Evolutionary conservation across 2,888 invertebrate species (phyloP).

Genomic region (Melieria picta): DNA sequence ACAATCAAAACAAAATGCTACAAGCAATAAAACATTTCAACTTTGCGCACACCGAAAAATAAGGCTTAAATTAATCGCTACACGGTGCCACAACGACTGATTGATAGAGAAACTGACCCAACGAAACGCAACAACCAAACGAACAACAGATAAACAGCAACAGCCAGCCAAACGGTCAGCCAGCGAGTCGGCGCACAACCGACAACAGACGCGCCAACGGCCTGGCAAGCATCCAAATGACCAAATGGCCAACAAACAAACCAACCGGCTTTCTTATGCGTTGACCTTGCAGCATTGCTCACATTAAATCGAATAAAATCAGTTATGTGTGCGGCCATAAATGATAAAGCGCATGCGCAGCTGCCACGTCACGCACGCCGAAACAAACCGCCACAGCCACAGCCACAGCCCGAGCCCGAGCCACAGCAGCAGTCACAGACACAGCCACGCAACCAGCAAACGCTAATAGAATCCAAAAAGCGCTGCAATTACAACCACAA

Average conservation of each 20-base stretch:
- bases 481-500: not conserved
- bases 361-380: not conserved
- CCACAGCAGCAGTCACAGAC: not conserved
- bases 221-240: not conserved
- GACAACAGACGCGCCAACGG: not conserved
- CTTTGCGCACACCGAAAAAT: not conserved
- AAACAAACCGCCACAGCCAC: not conserved
- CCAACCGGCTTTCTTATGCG: constrained; percentile 43
- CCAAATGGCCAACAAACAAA: not conserved
- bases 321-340: not conserved
- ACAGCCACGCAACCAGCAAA: not conserved
- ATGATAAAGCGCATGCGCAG: constrained; percentile 11
- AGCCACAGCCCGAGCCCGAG: not conserved
- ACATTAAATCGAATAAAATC: constrained; percentile 1
- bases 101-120: not conserved
- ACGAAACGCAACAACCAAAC: not conserved
- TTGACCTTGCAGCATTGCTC: constrained; percentile 43
- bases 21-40: no score
- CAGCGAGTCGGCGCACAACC: no score
- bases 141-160: not conserved
- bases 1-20: no score
- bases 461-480: not conserved
- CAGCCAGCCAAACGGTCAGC: not conserved
- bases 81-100: not conserved
- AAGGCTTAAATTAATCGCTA: not conserved